Evolutionary conservation across 92 coral and sea anemone genomes (phyloP).

Genomic region (Parazoanthus darwini): DNA sequence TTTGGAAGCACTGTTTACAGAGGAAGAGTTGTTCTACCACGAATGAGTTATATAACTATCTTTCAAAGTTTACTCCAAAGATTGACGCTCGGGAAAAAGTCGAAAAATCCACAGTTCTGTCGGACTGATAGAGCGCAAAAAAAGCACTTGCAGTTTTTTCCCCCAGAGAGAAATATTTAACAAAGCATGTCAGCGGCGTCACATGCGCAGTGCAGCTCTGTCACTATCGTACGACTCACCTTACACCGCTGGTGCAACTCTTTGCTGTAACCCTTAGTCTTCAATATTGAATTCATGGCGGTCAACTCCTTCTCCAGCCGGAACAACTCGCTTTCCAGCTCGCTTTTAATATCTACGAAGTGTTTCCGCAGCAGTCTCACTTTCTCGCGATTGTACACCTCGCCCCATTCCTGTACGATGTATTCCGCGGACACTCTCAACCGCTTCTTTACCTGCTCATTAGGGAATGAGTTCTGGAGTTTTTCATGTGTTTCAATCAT

Average conservation of each 20-base stretch:
- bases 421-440: conserved; percentile 55
- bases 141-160: too few relatives aligned
- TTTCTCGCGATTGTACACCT: conserved; percentile 71
- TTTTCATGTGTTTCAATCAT: conserved; percentile 67
- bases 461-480: conserved; percentile 64
- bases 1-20: too few relatives aligned
- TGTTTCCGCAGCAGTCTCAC: conserved; percentile 55
- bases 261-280: conserved; percentile 63
- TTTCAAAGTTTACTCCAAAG: too few relatives aligned
- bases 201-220: too few relatives aligned
- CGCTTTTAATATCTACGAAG: conserved; percentile 58
- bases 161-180: too few relatives aligned
- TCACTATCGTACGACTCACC: conserved; percentile 44
- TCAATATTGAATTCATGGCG: conserved; percentile 56
- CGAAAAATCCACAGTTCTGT: too few relatives aligned
- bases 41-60: too few relatives aligned
- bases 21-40: too few relatives aligned
- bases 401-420: conserved; percentile 80
- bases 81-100: too few relatives aligned
- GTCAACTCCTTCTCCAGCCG: conserved; percentile 57
- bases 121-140: too few relatives aligned
- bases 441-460: conserved; percentile 68
- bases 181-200: too few relatives aligned
- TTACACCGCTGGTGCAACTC: conserved; percentile 70
- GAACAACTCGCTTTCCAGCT: conserved; percentile 58